These are phyloP conservation scores for Etia nguti DNA, from an alignment of 2,113 vertebrate genomes.

Conservation along the genomic window DNA sequence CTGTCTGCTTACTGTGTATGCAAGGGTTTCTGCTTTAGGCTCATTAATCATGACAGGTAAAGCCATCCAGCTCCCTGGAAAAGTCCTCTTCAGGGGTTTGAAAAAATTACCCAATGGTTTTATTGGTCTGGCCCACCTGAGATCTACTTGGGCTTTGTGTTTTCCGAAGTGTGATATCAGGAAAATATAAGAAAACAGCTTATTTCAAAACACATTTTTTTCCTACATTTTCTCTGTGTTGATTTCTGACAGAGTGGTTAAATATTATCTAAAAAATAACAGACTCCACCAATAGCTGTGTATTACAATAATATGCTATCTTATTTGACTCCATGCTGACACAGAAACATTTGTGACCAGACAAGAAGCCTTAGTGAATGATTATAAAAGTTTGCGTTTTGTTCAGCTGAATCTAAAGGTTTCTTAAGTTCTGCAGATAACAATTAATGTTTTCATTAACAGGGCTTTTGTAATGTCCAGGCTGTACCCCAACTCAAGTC, in stretches of 20 bases:
- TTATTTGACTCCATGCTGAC: not conserved
- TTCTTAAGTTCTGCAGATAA: not conserved
- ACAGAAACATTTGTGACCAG: not conserved
- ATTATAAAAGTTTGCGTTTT: rapidly evolving
- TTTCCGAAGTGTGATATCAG: not conserved
- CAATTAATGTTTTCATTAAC: not conserved
- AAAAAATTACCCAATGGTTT: not conserved
- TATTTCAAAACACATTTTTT: too few relatives aligned
- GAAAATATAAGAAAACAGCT: not conserved
- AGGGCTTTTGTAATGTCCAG: not conserved
- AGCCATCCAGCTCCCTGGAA: not conserved
- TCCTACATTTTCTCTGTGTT: not conserved
- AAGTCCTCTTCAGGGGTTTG: not conserved
- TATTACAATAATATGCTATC: not conserved
- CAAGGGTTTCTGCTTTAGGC: not conserved
- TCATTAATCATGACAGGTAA: not conserved
- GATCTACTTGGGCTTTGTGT: not conserved
- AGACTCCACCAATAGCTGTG: not conserved
- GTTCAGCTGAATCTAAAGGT: not conserved
- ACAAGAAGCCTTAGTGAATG: not conserved
- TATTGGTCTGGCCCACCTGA: not conserved
- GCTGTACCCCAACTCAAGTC: not conserved
- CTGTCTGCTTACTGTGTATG: not conserved
- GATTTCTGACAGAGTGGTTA: not conserved
- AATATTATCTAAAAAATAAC: not conserved